A percentile compares a stretch with the other conserved stretches of the same genome.
These are phyloP conservation scores for Nysson spinosus DNA, from an alignment of 2,888 invertebrate genomes.

Conservation along the genomic window DNA sequence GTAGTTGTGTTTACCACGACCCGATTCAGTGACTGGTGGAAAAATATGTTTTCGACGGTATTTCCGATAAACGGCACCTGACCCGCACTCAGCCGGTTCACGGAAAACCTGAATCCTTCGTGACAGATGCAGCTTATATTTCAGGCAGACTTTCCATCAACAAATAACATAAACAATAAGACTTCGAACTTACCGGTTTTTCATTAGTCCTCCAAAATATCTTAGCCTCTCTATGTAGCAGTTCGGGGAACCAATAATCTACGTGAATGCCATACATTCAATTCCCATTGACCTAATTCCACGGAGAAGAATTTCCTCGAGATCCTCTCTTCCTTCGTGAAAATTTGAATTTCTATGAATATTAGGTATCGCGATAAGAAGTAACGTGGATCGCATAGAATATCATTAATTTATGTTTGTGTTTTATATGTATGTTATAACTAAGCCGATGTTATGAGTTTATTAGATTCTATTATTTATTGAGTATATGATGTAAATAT, in stretches of 20 bases:
- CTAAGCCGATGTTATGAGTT: too few relatives aligned
- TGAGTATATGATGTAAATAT: too few relatives aligned
- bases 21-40: conserved; percentile 9
- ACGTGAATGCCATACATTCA: conserved; percentile 4
- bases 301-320: neutral
- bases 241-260: conserved; percentile 3
- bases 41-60: conserved; percentile 54
- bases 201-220: neutral
- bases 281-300: conserved; percentile 30
- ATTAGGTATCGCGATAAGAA: too few relatives aligned
- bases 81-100: conserved; percentile 1
- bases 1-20: conserved; percentile 26
- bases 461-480: too few relatives aligned
- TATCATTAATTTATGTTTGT: too few relatives aligned
- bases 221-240: neutral
- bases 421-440: too few relatives aligned
- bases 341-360: too few relatives aligned
- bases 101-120: conserved; percentile 4
- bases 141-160: conserved; percentile 10
- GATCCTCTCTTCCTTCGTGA: neutral
- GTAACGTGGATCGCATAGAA: too few relatives aligned
- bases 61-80: conserved; percentile 49
- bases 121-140: conserved; percentile 30
- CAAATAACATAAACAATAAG: conserved; percentile 11
- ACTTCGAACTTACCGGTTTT: conserved; percentile 1